Base-by-base conservation (phyloP, 2,797 vertebrate species). In the Cichlasoma orientale region DNA sequence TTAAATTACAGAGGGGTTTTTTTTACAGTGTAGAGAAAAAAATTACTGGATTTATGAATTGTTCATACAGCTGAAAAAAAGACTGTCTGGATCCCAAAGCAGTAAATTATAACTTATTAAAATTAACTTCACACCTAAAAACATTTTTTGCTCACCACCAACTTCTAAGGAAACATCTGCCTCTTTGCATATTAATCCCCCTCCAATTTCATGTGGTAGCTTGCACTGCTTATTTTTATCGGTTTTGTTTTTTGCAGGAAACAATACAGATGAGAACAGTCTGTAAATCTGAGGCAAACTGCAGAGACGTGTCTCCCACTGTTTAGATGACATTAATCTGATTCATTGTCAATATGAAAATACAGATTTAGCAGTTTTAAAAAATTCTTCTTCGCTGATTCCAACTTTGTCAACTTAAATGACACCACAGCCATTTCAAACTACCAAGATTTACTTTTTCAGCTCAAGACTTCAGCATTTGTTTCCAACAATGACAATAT, bases 391-490 rank as follows among this genome's bases (percentile, higher is more conserved):
- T 50, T 50, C 29, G 1, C 23, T 50, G 23, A 66, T 66, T 1
- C 38, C 47, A 29, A 29, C 44, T 50, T 10, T 68, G 41, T 50
- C 41, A 68, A 47, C 61, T 68, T 68, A 50, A 47, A 29, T 47
- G 18, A 50, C 18, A 50, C 47, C 52, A 25, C 11, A 12, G 12
- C 12, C 21, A 6, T 25, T 55, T 25, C 25, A 55, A 14, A 66
- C 56, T 55, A 33, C 52, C 61, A 54, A 72, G 33, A 55, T 66
- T 61, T 61, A 41, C 12, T 33, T 77, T 69, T 55, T 61, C 23
- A 55, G 61, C 13, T 23, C 38, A 33, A 82, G 58, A 52, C 74
- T 68, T 68, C 41, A 50, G 25, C 23, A 76, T 36, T 14, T 80
- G 63, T 72, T 80, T 55, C 54, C n/a, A 3, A 33, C 4, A 25